Evolutionary conservation across 2,888 invertebrate species (phyloP), one percentile per base, ranked within the genome.

Genomic region (Erynnis tages): DNA sequence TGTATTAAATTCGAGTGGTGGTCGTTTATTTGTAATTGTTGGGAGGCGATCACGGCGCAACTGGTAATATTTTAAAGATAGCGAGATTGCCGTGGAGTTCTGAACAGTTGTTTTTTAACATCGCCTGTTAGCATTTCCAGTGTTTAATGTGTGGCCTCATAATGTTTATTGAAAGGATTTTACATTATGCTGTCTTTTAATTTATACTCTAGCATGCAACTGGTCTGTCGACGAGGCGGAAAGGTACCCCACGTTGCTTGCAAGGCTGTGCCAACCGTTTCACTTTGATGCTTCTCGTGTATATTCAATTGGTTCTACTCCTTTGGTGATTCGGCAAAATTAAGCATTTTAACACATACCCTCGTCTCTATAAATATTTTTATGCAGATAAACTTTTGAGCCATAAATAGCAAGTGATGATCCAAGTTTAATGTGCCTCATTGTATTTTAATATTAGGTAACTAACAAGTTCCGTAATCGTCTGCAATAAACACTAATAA

Each of bases 51-150:
- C 21, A 30, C 21, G 30, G 7, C 7, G 19, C 5, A 21, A 29
- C 6, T 43, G 30, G n/a, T 41, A 6, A 27, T 2, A 1, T 25
- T 40, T 17, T 14, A 19, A 29, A 29, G 13, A 7, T 19, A 45
- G 14, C n/a, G 13, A 4, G 25, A 8, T 34, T 6, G 19, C 14
- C 2, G 10, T 38, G 17, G 14, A 21, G 30, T 34, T 43, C 35
- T 35, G 13, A 6, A 32, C 5, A 3, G 14, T 14, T 45, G n/a
- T n/a, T 48, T 11, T 44, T 38, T 38, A 21, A 35, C 21, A 35
- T 48, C 47, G 48, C 62, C 59, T 61, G 64, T 62, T 66, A 67
- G 67, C 66, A 63, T 66, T 60, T 63, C 63, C 66, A 65, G 62
- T 66, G 64, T 66, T 16, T 6, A 64, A 64, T 61, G 58, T 66